Evolutionary conservation across 1,140 invertebrate genomes (phyloP).

Genomic region (Apis dorsata): DNA sequence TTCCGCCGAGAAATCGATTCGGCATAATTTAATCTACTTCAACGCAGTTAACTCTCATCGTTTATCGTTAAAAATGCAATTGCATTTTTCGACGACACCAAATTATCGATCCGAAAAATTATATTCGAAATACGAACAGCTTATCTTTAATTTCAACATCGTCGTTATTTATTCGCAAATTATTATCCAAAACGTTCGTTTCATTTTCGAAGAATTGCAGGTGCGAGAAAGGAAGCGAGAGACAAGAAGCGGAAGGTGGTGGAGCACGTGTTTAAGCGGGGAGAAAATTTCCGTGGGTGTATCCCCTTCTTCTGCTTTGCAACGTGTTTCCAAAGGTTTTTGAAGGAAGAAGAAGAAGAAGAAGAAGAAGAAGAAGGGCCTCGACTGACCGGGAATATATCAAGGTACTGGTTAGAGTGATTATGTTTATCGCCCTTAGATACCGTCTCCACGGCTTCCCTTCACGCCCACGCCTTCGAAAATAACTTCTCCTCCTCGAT

Average conservation of each 20-base stretch:
- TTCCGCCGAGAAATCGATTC: slow-evolving; percentile 32
- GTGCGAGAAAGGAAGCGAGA: neutral
- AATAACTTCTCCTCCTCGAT: neutral
- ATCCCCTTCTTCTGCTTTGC: neutral
- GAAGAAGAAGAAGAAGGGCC: neutral
- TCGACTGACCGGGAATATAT: slow-evolving; percentile 19
- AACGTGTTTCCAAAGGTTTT: neutral
- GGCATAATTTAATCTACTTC: slow-evolving; percentile 38
- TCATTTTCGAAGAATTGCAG: slow-evolving; percentile 13
- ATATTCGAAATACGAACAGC: neutral
- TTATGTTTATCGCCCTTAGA: slow-evolving; percentile 50
- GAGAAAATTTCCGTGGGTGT: slow-evolving; percentile 27
- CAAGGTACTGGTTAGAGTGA: slow-evolving; percentile 38
- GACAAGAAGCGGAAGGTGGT: neutral
- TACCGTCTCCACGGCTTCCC: slow-evolving; percentile 30
- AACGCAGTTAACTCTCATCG: neutral
- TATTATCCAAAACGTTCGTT: neutral
- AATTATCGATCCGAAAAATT: too few relatives aligned
- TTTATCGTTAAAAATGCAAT: slow-evolving; percentile 14
- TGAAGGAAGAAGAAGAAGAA: too few relatives aligned
- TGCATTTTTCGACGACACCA: neutral
- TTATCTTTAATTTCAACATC: too few relatives aligned
- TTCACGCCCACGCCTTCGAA: slow-evolving; percentile 10
- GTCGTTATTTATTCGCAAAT: too few relatives aligned
- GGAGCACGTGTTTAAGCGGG: slow-evolving; percentile 14